Evolutionary conservation across 1,140 invertebrate genomes (phyloP).

Genomic region (Acromyrmex echinatior): DNA sequence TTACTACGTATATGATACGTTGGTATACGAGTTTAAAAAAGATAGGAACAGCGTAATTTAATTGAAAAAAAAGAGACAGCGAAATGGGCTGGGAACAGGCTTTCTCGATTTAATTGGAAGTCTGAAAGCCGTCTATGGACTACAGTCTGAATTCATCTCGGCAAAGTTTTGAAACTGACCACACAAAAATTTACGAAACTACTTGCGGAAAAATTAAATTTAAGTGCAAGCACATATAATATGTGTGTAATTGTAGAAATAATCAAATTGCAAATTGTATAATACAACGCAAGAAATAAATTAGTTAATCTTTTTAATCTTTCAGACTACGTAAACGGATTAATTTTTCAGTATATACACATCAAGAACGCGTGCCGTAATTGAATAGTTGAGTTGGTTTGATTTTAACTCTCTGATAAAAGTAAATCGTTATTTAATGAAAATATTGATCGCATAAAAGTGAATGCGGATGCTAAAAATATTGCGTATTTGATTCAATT

Average conservation of each 20-base stretch:
- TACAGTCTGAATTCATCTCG: constrained; percentile 40
- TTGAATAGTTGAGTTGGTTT: constrained; percentile 15
- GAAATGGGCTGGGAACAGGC: neutral
- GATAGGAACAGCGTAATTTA: constrained; percentile 59
- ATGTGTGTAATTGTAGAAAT: neutral
- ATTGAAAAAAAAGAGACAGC: constrained; percentile 60
- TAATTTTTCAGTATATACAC: neutral
- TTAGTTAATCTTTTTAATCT: constrained; percentile 12
- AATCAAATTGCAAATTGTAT: constrained; percentile 7
- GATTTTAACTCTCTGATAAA: constrained; percentile 34
- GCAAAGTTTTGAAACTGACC: constrained; percentile 40
- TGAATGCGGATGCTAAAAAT: constrained; percentile 44
- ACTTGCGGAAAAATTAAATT: constrained; percentile 14
- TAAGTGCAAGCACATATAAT: neutral
- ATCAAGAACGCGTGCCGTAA: neutral
- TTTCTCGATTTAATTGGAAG: constrained; percentile 75
- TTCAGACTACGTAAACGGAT: neutral
- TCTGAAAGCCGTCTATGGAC: constrained; percentile 59
- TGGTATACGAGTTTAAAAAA: neutral
- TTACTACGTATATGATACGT: neutral
- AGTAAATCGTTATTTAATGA: constrained; percentile 47
- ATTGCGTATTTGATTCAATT: constrained; percentile 37
- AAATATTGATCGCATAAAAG: constrained; percentile 43
- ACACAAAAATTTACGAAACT: constrained; percentile 51
- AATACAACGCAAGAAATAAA: neutral